These are phyloP conservation scores for Rhodinocichla rosea DNA, from an alignment of 2,113 vertebrate genomes.

Conservation along the genomic window DNA sequence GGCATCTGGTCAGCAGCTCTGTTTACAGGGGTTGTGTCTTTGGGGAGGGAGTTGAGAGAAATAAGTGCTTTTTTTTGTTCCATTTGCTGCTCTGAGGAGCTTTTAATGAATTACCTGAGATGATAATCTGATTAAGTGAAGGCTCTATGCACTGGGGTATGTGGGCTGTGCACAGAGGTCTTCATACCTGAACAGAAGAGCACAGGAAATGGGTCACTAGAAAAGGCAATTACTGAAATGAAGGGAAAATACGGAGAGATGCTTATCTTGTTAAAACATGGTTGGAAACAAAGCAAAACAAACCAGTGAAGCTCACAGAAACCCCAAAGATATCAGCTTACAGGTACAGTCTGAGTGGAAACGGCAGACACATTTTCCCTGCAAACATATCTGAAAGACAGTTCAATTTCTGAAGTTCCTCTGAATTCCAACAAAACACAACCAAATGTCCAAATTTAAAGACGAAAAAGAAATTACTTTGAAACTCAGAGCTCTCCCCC, in stretches of 20 bases:
- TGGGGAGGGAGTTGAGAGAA: neutral
- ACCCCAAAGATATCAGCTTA: neutral
- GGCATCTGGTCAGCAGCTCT: neutral
- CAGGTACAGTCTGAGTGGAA: slow-evolving; percentile 2
- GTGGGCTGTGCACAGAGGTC: neutral
- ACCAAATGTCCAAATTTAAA: neutral
- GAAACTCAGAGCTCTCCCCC: neutral
- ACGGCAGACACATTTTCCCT: neutral
- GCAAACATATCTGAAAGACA: neutral
- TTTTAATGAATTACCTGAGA: neutral
- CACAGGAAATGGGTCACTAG: slow-evolving; percentile 8
- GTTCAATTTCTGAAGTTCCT: neutral
- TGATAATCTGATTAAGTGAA: neutral
- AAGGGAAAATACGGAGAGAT: slow-evolving; percentile 17
- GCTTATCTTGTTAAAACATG: slow-evolving; percentile 30
- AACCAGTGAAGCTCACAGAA: neutral
- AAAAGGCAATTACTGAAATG: slow-evolving; percentile 31
- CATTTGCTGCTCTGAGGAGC: neutral
- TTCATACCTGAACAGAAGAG: neutral
- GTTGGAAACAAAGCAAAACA: slow-evolving; percentile 36
- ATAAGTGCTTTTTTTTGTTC: neutral
- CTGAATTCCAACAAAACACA: neutral
- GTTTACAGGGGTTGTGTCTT: neutral
- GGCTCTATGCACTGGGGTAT: neutral
- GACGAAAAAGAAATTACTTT: neutral